Conservation (phyloP, 2,888 invertebrate species). For the Eupithecia inturbata region DNA sequence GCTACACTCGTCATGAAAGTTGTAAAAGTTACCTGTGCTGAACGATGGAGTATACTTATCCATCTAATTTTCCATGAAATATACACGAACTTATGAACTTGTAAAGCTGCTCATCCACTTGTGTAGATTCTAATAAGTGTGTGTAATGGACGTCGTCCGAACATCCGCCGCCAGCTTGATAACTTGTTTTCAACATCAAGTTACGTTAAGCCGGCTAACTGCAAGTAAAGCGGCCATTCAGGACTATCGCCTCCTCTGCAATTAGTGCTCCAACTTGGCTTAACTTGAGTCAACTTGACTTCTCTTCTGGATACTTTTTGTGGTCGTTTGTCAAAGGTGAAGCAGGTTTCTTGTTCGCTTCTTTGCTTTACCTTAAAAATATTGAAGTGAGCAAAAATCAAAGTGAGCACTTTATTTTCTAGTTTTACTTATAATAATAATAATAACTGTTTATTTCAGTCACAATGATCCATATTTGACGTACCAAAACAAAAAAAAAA, state of each 20-base stretch:
- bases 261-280: slow-evolving; percentile 17
- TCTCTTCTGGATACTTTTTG: background rate
- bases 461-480: too few species aligned
- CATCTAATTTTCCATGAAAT: background rate
- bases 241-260: slow-evolving; percentile 14
- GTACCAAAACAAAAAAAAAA: too few species aligned
- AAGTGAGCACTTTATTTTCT: too few species aligned
- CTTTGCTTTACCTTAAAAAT: too few species aligned
- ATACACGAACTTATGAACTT: background rate
- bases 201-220: slow-evolving; percentile 27
- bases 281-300: slow-evolving; percentile 2
- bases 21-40: background rate
- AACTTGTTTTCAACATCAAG: slow-evolving; percentile 19
- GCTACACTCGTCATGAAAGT: too few species aligned
- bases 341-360: too few species aligned
- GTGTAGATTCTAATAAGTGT: background rate
- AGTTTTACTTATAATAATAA: too few species aligned
- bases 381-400: too few species aligned
- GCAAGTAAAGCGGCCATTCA: slow-evolving; percentile 23
- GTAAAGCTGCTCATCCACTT: background rate
- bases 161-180: slow-evolving; percentile 14
- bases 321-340: slow-evolving; percentile 13
- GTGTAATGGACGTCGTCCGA: slow-evolving; percentile 7
- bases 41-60: background rate
- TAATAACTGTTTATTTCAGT: too few species aligned